Evolutionary conservation across 1,140 invertebrate genomes (phyloP), one percentile per base, ranked within the genome.

Genomic region (Drosophila rhopaloa): DNA sequence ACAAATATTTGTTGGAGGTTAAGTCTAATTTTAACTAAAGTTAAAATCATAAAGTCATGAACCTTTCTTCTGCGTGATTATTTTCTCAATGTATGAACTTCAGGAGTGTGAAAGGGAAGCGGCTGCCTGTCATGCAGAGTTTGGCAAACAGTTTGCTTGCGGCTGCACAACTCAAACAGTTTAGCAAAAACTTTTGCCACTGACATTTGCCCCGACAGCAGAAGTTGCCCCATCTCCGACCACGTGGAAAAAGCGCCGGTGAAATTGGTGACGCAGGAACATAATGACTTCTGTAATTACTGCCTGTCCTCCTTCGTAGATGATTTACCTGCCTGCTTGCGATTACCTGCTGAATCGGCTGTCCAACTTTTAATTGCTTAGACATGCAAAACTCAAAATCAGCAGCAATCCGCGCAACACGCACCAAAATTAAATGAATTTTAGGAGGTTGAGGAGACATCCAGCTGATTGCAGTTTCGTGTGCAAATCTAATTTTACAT

Each of bases 211-310:
- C 40, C 44, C 50, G 51, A 44, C 41, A 63, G 47, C 56, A 58
- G 47, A 75, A 58, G 56, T 62, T 66, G 41, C 38, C 44, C 24
- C 59, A 10, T 29, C 19, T 47, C 16, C 35, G 27, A 27, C 43
- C 50, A 50, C 16, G 40, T 44, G 41, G 50, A 32, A 48, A 44
- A 57, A 43, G 46, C 48, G 32, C 37, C 38, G 43, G 24, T 53
- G 29, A 57, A 75, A 75, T 62, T 72, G 47, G 41, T 63, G 58
- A 70, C 62, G 67, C 58, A 76, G 48, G 47, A 48, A 70, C 76
- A 71, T 88, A 88, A 88, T 89, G 83, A 88, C 84, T 89, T 88
- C 73, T 59, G 83, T 70, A 88, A 88, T 88, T 88, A 88, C 65
- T 61, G 13, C 19, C 13, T 24, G 40, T 56, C 35, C 13, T 29